These are phyloP conservation scores for Sula dactylatra DNA, from an alignment of 2,113 vertebrate species.

Conservation along the genomic window DNA sequence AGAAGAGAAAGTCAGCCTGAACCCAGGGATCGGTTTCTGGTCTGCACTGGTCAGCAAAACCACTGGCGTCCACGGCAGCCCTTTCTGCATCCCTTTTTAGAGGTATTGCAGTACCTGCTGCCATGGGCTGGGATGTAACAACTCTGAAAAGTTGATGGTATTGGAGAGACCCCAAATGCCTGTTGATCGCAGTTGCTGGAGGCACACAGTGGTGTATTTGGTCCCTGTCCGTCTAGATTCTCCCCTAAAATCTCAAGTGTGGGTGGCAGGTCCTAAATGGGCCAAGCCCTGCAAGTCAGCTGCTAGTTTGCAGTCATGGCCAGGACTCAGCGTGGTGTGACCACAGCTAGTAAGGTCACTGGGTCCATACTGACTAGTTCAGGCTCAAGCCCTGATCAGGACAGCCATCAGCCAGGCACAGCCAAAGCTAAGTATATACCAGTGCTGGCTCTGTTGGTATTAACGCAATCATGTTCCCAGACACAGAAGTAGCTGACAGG, in stretches of 20 bases:
- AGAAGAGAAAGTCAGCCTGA: not conserved
- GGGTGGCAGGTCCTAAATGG: not conserved
- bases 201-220: not conserved
- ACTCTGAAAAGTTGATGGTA: fast-evolving
- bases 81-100: not conserved
- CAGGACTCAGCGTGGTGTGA: fast-evolving
- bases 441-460: not conserved
- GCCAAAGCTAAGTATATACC: not conserved
- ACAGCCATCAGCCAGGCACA: not conserved
- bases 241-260: not conserved
- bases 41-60: not conserved
- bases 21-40: fast-evolving
- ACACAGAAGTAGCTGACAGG: not conserved
- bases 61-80: not conserved
- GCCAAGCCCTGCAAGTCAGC: not conserved
- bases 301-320: not conserved
- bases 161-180: not conserved
- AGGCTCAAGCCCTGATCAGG: not conserved
- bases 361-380: not conserved
- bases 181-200: not conserved
- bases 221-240: not conserved
- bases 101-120: not conserved
- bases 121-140: fast-evolving
- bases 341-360: not conserved
- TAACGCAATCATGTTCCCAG: not conserved